These are phyloP conservation scores for Scartelaos histophorus DNA, from an alignment of 2,113 vertebrate species.

Conservation along the genomic window DNA sequence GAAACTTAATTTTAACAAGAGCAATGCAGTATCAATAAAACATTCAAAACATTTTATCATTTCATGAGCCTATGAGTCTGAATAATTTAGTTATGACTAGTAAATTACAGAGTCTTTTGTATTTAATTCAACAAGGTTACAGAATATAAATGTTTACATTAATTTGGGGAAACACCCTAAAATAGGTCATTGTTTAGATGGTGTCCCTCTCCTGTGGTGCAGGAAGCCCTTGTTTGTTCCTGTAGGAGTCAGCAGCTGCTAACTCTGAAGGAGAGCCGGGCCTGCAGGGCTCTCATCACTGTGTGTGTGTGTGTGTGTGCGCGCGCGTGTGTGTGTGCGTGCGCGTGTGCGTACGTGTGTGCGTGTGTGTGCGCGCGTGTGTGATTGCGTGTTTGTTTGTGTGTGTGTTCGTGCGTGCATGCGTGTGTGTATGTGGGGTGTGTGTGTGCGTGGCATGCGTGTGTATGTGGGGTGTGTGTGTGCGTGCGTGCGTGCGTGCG, in stretches of 20 bases:
- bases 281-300: conserved; percentile 45
- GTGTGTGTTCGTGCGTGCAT: conserved; percentile 27
- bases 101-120: neutral
- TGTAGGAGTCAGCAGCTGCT: conserved; percentile 63
- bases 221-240: conserved; percentile 44
- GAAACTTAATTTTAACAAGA: neutral
- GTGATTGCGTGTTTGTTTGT: too few species aligned
- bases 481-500: conserved; percentile 13
- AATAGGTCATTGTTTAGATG: conserved; percentile 1
- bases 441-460: conserved; percentile 19
- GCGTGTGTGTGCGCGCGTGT: conserved; percentile 33
- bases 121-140: neutral
- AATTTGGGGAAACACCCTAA: neutral
- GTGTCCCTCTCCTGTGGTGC: conserved; percentile 11
- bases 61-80: neutral
- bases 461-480: neutral
- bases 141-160: neutral
- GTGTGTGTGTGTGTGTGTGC: conserved; percentile 11
- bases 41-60: neutral
- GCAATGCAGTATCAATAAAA: neutral
- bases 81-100: neutral
- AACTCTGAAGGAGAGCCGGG: conserved; percentile 57
- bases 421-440: conserved; percentile 8
- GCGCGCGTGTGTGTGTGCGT: conserved; percentile 21
- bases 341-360: conserved; percentile 14